These are phyloP conservation scores for Andrena marginata DNA, from an alignment of 2,888 invertebrate species.

Conservation along the genomic window DNA sequence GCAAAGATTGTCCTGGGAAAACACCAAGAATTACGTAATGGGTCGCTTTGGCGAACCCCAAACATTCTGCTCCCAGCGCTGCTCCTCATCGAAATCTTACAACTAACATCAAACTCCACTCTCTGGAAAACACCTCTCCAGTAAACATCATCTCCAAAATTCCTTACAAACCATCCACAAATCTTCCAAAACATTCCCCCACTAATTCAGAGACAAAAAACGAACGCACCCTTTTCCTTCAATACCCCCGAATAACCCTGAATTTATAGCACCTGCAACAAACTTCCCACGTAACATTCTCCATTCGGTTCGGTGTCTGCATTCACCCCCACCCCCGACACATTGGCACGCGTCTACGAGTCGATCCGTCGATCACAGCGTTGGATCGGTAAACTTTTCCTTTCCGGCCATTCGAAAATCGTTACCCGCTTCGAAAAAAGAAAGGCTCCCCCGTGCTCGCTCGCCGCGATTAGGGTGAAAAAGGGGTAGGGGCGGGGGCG, in stretches of 20 bases:
- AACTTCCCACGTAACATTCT: no score
- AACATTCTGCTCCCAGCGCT: neutral
- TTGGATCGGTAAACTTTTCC: conserved; percentile 17
- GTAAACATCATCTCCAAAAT: no score
- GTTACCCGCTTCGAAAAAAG: conserved; percentile 21
- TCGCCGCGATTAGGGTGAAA: conserved; percentile 50
- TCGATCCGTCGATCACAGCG: neutral
- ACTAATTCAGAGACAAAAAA: no score
- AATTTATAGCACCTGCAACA: no score
- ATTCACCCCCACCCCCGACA: no score
- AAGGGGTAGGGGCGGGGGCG: conserved; percentile 11
- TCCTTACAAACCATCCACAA: no score
- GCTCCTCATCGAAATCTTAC: neutral
- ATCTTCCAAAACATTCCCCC: no score
- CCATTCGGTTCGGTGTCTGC: no score
- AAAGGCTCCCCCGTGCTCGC: conserved; percentile 17
- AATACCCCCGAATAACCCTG: no score
- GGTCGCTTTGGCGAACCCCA: neutral
- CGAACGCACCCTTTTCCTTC: neutral
- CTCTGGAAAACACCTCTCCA: no score
- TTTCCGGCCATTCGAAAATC: conserved; percentile 45
- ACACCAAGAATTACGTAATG: conserved; percentile 24
- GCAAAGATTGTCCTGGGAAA: conserved; percentile 39
- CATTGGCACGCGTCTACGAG: no score
- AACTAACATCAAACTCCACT: no score